Percentiles rank a stretch among this genome's conserved stretches.
Conservation (phyloP, 2,888 invertebrate species). For the Agrotis ipsilon region DNA sequence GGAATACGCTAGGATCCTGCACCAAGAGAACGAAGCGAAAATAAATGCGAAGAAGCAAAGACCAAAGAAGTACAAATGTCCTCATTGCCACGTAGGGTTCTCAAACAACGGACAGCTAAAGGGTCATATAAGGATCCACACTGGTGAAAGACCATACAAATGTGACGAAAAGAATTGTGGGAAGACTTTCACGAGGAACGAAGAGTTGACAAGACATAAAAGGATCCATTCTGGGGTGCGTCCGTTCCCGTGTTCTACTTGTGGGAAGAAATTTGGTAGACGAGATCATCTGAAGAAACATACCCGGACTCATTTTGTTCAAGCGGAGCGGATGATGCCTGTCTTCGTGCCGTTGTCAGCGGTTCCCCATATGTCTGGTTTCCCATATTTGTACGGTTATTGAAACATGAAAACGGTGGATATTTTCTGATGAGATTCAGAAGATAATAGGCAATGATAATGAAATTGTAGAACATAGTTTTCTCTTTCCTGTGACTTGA, state of each 20-base stretch:
- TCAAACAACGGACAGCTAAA: constrained; percentile 98
- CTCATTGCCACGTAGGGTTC: constrained; percentile 97
- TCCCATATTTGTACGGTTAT: constrained; percentile 91
- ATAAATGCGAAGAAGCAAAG: constrained; percentile 94
- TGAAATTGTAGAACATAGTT: not conserved
- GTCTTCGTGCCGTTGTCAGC: constrained; percentile 92
- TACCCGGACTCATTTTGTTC: constrained; percentile 95
- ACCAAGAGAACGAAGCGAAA: constrained; percentile 94
- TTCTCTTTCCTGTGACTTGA: not conserved
- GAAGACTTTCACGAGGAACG: constrained; percentile 97
- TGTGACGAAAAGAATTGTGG: constrained; percentile 96
- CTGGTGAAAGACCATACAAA: constrained; percentile 97
- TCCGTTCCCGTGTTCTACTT: constrained; percentile 96
- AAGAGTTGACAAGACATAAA: constrained; percentile 97
- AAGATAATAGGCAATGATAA: constrained; percentile 29
- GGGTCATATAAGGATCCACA: constrained; percentile 97
- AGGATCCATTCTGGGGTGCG: constrained; percentile 96
- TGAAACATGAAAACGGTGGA: constrained; percentile 68
- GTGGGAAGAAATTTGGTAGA: constrained; percentile 98
- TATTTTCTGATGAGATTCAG: constrained; percentile 40
- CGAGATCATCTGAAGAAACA: constrained; percentile 99
- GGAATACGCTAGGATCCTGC: constrained; percentile 93
- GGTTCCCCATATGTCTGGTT: constrained; percentile 81
- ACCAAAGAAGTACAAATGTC: constrained; percentile 97
- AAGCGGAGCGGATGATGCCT: constrained; percentile 92